Conservation (phyloP, 1,140 invertebrate genomes). For the Procambarus virginalis region DNA sequence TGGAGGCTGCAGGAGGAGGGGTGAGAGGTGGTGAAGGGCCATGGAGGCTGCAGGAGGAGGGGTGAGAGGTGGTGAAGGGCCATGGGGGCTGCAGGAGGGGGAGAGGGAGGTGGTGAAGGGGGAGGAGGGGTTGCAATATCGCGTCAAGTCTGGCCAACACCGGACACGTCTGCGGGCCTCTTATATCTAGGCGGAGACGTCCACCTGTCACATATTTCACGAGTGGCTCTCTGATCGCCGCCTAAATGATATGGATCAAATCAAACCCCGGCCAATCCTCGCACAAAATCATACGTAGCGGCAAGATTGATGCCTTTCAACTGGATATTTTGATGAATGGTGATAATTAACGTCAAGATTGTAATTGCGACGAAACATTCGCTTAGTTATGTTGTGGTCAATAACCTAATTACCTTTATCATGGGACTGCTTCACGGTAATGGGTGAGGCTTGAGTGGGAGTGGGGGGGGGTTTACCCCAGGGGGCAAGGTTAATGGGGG, state of each 20-base stretch:
- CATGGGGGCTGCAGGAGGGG: background rate
- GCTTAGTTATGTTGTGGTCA: slow-evolving; percentile 53
- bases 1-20: no score
- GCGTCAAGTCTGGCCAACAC: background rate
- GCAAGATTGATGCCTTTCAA: slow-evolving; percentile 56
- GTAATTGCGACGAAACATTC: slow-evolving; percentile 56
- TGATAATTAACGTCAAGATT: slow-evolving; percentile 59
- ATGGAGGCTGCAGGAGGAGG: background rate
- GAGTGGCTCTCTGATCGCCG: slow-evolving; percentile 52
- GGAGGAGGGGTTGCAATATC: background rate
- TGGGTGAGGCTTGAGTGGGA: background rate
- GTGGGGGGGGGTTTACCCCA: background rate
- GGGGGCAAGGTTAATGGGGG: background rate
- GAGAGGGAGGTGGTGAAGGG: background rate
- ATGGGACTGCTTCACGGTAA: slow-evolving; percentile 26
- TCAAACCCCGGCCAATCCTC: slow-evolving; percentile 46
- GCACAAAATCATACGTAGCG: slow-evolving; percentile 59
- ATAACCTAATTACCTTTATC: slow-evolving; percentile 53
- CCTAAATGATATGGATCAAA: slow-evolving; percentile 63
- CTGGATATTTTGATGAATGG: slow-evolving; percentile 59
- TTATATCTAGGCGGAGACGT: slow-evolving; percentile 60
- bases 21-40: background rate
- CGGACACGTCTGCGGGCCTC: slow-evolving; percentile 17
- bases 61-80: background rate
- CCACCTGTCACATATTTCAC: slow-evolving; percentile 59